Conservation (phyloP, 2,113 vertebrate genomes). For the Toxostoma redivivum region DNA sequence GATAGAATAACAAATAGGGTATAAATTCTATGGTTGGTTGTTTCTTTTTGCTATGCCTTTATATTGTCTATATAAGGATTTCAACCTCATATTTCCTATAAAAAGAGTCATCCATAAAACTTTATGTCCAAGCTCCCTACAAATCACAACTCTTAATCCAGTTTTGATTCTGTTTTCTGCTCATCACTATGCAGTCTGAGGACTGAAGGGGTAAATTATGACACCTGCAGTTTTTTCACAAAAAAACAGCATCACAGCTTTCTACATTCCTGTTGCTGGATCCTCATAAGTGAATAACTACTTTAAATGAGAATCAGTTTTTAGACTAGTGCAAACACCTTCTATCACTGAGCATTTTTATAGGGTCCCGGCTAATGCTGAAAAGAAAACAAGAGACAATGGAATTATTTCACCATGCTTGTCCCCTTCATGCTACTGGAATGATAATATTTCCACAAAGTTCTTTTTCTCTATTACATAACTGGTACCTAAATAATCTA, state of each 20-base stretch:
- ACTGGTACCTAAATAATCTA: neutral
- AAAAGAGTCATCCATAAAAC: neutral
- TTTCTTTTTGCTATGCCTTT: neutral
- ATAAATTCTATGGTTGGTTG: neutral
- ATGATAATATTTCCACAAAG: neutral
- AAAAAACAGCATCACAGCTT: neutral
- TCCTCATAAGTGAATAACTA: neutral
- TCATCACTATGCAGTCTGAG: fast-evolving
- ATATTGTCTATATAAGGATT: neutral
- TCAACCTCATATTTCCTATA: neutral
- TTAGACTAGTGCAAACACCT: neutral
- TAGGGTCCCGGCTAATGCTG: neutral
- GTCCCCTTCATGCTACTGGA: neutral
- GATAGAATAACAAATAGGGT: neutral
- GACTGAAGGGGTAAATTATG: neutral
- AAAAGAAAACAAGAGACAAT: neutral
- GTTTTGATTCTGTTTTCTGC: neutral
- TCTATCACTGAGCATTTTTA: neutral
- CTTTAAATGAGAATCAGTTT: neutral
- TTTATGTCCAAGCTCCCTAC: neutral
- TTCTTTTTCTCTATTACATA: neutral
- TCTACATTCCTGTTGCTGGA: fast-evolving
- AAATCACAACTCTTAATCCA: neutral
- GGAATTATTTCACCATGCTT: neutral
- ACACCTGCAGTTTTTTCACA: neutral